A percentile compares a stretch with the other conserved stretches of the same genome.
These are phyloP conservation scores for Ceramica pisi DNA, from an alignment of 2,888 invertebrate genomes.

Conservation along the genomic window DNA sequence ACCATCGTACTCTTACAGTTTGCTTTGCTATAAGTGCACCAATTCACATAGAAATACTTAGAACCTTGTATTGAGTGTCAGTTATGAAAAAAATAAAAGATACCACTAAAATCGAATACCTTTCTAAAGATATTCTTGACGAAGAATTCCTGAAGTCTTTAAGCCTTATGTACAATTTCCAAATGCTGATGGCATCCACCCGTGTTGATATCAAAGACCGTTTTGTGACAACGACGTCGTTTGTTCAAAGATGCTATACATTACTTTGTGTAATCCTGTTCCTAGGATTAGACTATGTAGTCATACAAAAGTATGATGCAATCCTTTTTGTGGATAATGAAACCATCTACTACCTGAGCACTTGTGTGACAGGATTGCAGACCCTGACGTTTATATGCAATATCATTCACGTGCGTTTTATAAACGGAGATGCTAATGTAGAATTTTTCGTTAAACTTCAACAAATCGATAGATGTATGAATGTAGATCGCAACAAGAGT, in stretches of 20 bases:
- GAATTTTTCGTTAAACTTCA: conserved; percentile 78
- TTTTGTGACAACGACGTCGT: conserved; percentile 74
- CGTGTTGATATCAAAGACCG: conserved; percentile 75
- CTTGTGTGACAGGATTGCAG: conserved; percentile 56
- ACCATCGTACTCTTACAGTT: conserved; percentile 80
- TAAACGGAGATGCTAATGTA: conserved; percentile 72
- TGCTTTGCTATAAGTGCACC: conserved; percentile 68
- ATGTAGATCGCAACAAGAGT: conserved; percentile 69
- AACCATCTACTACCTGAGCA: conserved; percentile 56
- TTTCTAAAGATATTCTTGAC: conserved; percentile 77
- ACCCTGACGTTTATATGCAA: conserved; percentile 65
- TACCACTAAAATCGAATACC: conserved; percentile 69
- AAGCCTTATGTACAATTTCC: conserved; percentile 67
- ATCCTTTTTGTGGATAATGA: conserved; percentile 43
- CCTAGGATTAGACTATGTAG: conserved; percentile 44
- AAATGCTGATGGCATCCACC: conserved; percentile 74
- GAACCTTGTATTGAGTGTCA: background rate
- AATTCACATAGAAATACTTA: background rate
- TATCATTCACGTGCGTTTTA: conserved; percentile 75
- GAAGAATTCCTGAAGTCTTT: conserved; percentile 73
- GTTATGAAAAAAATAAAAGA: conserved; percentile 36
- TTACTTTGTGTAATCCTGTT: conserved; percentile 61
- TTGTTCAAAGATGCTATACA: conserved; percentile 75
- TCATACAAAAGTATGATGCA: conserved; percentile 47
- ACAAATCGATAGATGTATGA: conserved; percentile 78